phyloP scores from a whole-genome alignment of 2,113 vertebrate species.

The Corvus cornix region DNA sequence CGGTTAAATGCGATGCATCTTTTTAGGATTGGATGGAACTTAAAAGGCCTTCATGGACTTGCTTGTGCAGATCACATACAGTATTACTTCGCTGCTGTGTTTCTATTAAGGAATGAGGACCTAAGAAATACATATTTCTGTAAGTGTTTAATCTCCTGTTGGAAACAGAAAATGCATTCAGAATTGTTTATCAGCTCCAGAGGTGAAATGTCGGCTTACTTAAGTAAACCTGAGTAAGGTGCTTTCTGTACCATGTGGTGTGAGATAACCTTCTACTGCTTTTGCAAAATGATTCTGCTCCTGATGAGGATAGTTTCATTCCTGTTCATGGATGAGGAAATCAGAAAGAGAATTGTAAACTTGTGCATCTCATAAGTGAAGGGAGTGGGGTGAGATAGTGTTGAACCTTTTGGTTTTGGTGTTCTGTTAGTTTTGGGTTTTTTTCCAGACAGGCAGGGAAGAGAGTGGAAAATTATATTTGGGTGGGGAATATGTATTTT shows the following conservation, averaged over 20 bases:
- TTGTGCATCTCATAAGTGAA: neutral
- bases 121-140: fast-evolving
- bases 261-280: neutral
- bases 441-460: neutral
- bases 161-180: neutral
- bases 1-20: neutral
- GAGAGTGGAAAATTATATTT: neutral
- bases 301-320: neutral
- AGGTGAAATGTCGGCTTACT: neutral
- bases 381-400: neutral
- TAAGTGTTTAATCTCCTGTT: neutral
- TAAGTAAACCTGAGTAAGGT: neutral
- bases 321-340: neutral
- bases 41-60: neutral
- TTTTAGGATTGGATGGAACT: neutral
- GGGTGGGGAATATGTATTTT: neutral
- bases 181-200: neutral
- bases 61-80: neutral
- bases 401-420: neutral
- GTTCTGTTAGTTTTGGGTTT: neutral
- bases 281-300: neutral
- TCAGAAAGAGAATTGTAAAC: neutral
- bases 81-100: neutral
- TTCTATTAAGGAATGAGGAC: neutral
- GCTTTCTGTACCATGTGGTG: neutral